Percentiles rank a stretch among this genome's conserved stretches.
Conservation (phyloP, 2,113 vertebrate species). For the Alces alces region DNA sequence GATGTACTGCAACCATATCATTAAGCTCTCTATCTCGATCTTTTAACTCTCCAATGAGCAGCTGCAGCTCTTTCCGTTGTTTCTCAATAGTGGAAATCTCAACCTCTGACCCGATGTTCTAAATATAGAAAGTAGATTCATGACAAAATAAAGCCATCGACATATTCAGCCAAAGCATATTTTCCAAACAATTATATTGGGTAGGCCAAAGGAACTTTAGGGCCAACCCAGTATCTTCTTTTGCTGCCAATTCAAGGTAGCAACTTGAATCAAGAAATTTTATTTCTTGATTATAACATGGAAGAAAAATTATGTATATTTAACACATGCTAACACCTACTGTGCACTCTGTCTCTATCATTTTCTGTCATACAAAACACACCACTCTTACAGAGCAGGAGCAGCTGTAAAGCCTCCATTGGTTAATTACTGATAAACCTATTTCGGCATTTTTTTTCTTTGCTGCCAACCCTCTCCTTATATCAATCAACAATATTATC, state of each 20-base stretch:
- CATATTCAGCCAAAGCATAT: background rate
- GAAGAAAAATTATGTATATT: background rate
- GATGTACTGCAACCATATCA: constrained; percentile 83
- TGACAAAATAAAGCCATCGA: background rate
- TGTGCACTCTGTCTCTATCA: background rate
- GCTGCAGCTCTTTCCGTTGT: constrained; percentile 84
- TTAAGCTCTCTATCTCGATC: constrained; percentile 85
- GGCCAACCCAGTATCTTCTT: background rate
- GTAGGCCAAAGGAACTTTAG: background rate
- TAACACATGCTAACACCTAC: background rate
- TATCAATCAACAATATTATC: background rate
- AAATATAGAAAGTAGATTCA: background rate
- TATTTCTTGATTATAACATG: background rate
- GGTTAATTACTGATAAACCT: background rate
- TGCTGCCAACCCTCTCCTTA: background rate
- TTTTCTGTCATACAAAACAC: background rate
- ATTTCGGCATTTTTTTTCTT: background rate
- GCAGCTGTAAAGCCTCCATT: background rate
- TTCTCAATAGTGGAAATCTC: constrained; percentile 79
- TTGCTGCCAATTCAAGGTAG: background rate
- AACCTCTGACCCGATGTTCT: constrained; percentile 71
- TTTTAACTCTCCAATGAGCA: constrained; percentile 82
- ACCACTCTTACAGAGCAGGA: background rate
- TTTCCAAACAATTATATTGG: background rate
- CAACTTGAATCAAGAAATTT: background rate